These are phyloP conservation scores for Knipowitschia caucasica DNA, from an alignment of 2,797 vertebrate species.

Conservation along the genomic window DNA sequence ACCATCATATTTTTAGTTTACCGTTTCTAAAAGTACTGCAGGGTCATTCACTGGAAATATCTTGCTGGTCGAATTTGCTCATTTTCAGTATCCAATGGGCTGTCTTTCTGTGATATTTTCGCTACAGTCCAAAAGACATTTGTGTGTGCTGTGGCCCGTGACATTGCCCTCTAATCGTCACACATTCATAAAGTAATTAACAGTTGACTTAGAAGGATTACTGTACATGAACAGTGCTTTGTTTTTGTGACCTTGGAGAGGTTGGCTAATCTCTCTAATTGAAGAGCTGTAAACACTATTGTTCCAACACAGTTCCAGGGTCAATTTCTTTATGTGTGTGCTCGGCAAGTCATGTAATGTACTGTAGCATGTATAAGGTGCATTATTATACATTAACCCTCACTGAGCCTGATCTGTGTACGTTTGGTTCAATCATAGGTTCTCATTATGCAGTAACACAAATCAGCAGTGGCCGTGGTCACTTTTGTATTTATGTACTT, in stretches of 20 bases:
- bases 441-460: too few relatives aligned
- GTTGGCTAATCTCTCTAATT: conserved; percentile 72
- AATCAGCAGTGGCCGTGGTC: too few relatives aligned
- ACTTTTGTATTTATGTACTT: too few relatives aligned
- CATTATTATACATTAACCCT: not conserved
- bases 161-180: conserved; percentile 54
- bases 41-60: too few relatives aligned
- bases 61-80: too few relatives aligned
- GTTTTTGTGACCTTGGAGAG: conserved; percentile 70
- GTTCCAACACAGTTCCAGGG: conserved; percentile 55
- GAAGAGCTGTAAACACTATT: conserved; percentile 62
- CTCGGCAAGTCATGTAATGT: conserved; percentile 18
- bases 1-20: too few relatives aligned
- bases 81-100: not conserved
- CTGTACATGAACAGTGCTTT: conserved; percentile 56
- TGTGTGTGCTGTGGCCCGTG: conserved; percentile 43
- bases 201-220: conserved; percentile 71
- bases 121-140: conserved; percentile 48
- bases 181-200: conserved; percentile 69
- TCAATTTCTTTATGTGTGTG: conserved; percentile 55
- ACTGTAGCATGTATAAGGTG: not conserved
- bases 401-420: too few relatives aligned
- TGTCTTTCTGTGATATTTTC: conserved; percentile 15
- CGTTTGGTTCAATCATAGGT: too few relatives aligned
- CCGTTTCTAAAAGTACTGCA: too few relatives aligned